Evolutionary conservation across 2,888 invertebrate genomes (phyloP), one percentile per base, ranked within the genome.

Genomic region (Oscheius myriophilus): DNA sequence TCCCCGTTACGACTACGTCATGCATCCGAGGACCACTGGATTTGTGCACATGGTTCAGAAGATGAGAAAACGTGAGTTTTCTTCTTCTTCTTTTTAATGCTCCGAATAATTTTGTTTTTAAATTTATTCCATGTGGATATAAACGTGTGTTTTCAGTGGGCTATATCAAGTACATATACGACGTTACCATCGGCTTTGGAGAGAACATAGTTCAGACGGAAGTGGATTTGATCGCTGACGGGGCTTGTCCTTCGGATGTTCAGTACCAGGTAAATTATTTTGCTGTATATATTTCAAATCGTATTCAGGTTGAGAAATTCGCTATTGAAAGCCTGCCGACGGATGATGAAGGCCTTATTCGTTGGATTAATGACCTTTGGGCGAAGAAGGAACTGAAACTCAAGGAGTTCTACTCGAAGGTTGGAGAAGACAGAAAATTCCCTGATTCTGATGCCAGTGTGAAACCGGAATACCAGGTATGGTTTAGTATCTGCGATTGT

Each of bases 1-100:
- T 25, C 79, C 88, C 72, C 87, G 88, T 57, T 93, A 92, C 86
- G 89, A 91, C 16, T 91, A 91, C 84, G 92, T 93, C 0, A 89
- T 95, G 2, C 94, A 95, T 87, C 94, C 95, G 0, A 91, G 93
- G 74, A 93, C 93, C 6, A 93, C 93, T 0, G 95, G 95, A 1
- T 90, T 90, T 82, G 84, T 87, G 12, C 89, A 88, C 81, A 86
- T 90, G 59, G 87, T 88, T 21, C 86, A 89, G 68, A 84, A 87
- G 64, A 89, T 90, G 89, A 86, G 88, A 73, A 83, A 88, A 86
- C 87, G 90, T 90, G 85, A 23, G 70, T 58, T 33, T 11, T 3
- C 4, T 33, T 9, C 33, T 33, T n/a, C n/a, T n/a, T n/a, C n/a
- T n/a, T n/a, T n/a, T n/a, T n/a, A n/a, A n/a, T n/a, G n/a, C n/a